Evolutionary conservation across 2,888 invertebrate genomes (phyloP).

Genomic region (Lasioglossum figueresi): DNA sequence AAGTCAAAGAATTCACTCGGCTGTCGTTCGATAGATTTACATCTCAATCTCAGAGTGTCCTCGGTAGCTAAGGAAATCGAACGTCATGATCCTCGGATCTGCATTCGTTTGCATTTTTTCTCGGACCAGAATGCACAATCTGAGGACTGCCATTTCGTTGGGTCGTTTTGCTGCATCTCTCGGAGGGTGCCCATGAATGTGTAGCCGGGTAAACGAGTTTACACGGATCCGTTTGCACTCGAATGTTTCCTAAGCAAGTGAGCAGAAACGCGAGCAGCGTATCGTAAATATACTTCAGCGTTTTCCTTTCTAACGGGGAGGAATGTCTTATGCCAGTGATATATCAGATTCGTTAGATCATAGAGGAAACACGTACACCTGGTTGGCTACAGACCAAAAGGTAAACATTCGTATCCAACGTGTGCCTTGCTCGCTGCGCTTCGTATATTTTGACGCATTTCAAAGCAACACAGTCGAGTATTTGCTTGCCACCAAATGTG

Average conservation of each 20-base stretch:
- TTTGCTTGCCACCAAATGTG: background rate
- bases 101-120: conserved; percentile 5
- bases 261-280: conserved; percentile 1
- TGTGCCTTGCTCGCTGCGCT: conserved; percentile 10
- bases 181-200: conserved; percentile 2
- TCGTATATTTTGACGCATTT: conserved; percentile 32
- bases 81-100: background rate
- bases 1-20: background rate
- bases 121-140: conserved; percentile 8
- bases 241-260: conserved; percentile 18
- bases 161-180: background rate
- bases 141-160: background rate
- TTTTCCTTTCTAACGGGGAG: background rate
- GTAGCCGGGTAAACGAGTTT: conserved; percentile 6
- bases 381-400: background rate
- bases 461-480: background rate
- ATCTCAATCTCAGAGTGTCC: background rate
- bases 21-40: background rate
- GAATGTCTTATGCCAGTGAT: background rate
- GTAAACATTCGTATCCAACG: conserved; percentile 45
- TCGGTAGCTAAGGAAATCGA: background rate
- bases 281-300: conserved; percentile 7
- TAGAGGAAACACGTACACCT: conserved; percentile 10
- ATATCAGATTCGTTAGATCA: conserved; percentile 27
- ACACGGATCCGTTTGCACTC: background rate